Evolutionary conservation across 2,888 invertebrate genomes (phyloP).

Genomic region (Tetheella fluctuosa): DNA sequence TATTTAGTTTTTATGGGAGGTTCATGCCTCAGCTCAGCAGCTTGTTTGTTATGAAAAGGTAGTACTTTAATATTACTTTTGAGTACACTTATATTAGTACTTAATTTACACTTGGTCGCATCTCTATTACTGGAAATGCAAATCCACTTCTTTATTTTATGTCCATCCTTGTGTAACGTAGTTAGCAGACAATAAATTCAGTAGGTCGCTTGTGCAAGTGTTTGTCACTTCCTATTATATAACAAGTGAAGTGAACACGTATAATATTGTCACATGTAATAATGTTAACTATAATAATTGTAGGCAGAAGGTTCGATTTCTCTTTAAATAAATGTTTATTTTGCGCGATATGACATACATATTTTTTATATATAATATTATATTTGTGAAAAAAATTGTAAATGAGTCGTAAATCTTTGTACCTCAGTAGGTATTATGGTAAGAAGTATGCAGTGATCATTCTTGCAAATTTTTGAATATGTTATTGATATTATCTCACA

Average conservation of each 20-base stretch:
- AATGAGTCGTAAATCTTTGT: no score
- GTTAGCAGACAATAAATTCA: conserved; percentile 5
- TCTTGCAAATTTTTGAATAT: no score
- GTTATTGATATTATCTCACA: no score
- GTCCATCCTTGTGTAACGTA: not conserved
- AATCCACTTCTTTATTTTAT: not conserved
- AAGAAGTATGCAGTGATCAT: no score
- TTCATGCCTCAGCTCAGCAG: no score
- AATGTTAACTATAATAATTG: conserved; percentile 3
- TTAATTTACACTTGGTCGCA: no score
- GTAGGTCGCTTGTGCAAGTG: conserved; percentile 4
- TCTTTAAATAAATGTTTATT: not conserved
- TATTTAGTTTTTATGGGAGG: no score
- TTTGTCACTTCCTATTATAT: conserved; percentile 2
- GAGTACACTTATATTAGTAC: no score
- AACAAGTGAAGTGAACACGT: not conserved
- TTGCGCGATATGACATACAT: not conserved
- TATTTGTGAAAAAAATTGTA: no score
- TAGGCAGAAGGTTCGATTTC: not conserved
- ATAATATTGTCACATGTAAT: not conserved
- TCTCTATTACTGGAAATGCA: not conserved
- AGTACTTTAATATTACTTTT: no score
- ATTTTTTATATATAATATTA: not conserved
- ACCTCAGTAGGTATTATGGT: no score
- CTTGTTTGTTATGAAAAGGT: no score